Evolutionary conservation across 1,140 invertebrate species (phyloP), one percentile per base, ranked within the genome.

Genomic region (Neodiprion lecontei): DNA sequence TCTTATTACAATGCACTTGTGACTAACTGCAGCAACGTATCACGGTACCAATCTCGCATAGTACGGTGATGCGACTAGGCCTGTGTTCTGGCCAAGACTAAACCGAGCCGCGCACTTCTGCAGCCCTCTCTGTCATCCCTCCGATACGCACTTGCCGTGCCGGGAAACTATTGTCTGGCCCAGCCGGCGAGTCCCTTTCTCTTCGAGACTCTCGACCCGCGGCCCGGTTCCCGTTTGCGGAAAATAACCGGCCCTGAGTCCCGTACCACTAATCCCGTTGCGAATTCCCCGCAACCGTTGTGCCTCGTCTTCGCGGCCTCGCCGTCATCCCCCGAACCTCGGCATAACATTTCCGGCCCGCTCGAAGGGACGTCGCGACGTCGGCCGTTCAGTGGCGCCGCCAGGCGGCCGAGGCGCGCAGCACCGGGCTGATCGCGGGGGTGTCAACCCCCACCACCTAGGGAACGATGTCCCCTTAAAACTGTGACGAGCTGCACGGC

Each of bases 41-140:
- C 53, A 61, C 53, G 28, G 53, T 61, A 61, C 53, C 53, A 14
- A 61, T 14, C n/a, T 40, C 28, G 28, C 53, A 61, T 61, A 61
- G 53, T 61, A 61, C 53, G 53, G 78, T 78, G 84, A 84, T 87
- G 85, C 84, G 86, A 76, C 86, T 87, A 84, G 86, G 87, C 85
- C 87, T 88, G 87, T 86, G 85, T 84, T 88, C 87, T 86, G 87
- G 84, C 87, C 87, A 83, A 88, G 87, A 88, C 87, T 88, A 88
- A 86, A 86, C 85, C 83, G 82, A 85, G 82, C 81, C 82, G 83
- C 81, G 81, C 79, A 79, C 82, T 84, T 80, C 85, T 84, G 83
- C 84, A 87, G 84, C 86, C 83, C 85, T 87, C 87, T 83, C 74
- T 48, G 75, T 70, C 72, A 73, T 72, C 67, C 72, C 70, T 75